Percentiles rank a stretch among this genome's conserved stretches.
Evolutionary conservation across 2,113 vertebrate genomes (phyloP).

Genomic region (Symphodus melops): DNA sequence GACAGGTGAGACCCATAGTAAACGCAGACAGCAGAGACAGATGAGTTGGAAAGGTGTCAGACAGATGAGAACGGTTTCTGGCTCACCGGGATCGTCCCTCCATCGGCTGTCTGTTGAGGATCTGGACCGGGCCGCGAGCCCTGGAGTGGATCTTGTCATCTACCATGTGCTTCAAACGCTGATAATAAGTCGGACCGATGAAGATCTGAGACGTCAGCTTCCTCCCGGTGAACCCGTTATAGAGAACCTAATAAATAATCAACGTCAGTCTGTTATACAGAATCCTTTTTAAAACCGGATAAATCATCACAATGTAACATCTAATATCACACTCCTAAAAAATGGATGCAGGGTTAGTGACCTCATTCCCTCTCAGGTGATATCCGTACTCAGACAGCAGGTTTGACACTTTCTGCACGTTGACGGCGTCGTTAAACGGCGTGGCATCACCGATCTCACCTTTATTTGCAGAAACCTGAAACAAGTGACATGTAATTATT

Average conservation of each 20-base stretch:
- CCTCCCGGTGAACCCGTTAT: constrained; percentile 97
- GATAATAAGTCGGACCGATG: constrained; percentile 97
- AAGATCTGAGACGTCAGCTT: constrained; percentile 99
- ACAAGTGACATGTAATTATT: background rate
- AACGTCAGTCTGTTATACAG: background rate
- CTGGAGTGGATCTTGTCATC: constrained; percentile 99
- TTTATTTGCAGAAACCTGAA: constrained; percentile 97
- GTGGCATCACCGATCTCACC: constrained; percentile 99
- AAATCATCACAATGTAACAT: too few species aligned
- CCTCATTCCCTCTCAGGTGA: constrained; percentile 98
- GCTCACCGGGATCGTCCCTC: constrained; percentile 96
- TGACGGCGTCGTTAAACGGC: constrained; percentile 97
- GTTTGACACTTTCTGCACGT: constrained; percentile 98
- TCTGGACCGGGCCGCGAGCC: constrained; percentile 97
- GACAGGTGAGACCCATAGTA: background rate
- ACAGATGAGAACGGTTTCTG: too few species aligned
- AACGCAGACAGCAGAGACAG: too few species aligned
- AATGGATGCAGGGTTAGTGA: constrained; percentile 46
- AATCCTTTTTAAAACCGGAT: too few species aligned
- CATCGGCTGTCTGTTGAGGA: constrained; percentile 98
- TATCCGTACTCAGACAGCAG: constrained; percentile 97
- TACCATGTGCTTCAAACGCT: constrained; percentile 98
- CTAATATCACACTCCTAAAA: too few species aligned
- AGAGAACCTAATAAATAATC: constrained; percentile 85
- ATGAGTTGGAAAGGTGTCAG: background rate